Percentiles rank a stretch among this genome's conserved stretches.
Evolutionary conservation across 2,113 vertebrate genomes (phyloP).

Genomic region (Cyanocitta stelleri): DNA sequence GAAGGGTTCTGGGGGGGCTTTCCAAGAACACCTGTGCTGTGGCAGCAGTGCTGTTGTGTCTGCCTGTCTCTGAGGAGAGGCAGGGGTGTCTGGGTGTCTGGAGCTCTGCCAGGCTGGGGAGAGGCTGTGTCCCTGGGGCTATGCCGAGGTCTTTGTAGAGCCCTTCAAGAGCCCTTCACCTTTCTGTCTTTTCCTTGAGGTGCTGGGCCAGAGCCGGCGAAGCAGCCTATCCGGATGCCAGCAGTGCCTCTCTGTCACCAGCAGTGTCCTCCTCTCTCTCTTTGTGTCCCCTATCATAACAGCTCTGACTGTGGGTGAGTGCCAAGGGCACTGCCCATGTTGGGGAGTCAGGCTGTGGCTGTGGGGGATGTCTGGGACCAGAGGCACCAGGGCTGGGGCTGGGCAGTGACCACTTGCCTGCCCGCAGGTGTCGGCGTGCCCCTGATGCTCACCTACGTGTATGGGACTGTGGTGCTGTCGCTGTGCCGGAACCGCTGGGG

Average conservation of each 20-base stretch:
- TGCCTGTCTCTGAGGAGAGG: background rate
- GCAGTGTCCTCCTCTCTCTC: constrained; percentile 83
- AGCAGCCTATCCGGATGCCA: constrained; percentile 86
- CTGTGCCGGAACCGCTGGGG: constrained; percentile 79
- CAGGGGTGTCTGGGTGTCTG: background rate
- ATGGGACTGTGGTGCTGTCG: constrained; percentile 82
- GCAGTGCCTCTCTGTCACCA: constrained; percentile 84
- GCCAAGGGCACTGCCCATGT: rapidly evolving
- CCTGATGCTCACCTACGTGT: constrained; percentile 83
- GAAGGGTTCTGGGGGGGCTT: background rate
- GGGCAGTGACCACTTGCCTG: background rate
- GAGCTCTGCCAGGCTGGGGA: background rate
- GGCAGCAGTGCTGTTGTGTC: too few species aligned
- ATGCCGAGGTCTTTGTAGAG: rapidly evolving
- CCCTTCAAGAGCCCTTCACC: background rate
- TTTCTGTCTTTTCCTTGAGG: constrained; percentile 15
- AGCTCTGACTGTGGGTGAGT: constrained; percentile 77
- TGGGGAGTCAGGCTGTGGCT: background rate
- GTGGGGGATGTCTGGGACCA: too few species aligned
- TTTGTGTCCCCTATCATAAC: constrained; percentile 85
- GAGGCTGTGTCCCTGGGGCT: background rate
- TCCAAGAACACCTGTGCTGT: background rate
- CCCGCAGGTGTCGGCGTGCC: constrained; percentile 79
- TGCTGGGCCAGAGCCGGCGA: constrained; percentile 84
- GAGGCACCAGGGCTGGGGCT: background rate